Evolutionary conservation across 2,888 invertebrate genomes (phyloP), one percentile per base, ranked within the genome.

Genomic region (Tetramorium bicarinatum): DNA sequence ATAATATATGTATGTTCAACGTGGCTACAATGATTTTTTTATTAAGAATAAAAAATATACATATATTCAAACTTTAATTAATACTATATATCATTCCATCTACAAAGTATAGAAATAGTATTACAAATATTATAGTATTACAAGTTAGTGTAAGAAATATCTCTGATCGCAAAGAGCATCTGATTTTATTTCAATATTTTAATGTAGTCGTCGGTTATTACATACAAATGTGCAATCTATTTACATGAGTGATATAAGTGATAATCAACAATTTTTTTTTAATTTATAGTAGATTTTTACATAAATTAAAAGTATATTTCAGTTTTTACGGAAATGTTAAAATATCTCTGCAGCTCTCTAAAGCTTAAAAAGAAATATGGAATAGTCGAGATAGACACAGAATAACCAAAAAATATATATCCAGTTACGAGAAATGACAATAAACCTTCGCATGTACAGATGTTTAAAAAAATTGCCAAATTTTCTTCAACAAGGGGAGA

Each of bases 321-420:
- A 59, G 0, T 38, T 62, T 29, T 34, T 62, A 62, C 18, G 34
- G n/a, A 62, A 62, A 62, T 62, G n/a, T 38, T 62, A 38, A 18
- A 49, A 49, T 34, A 61, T 61, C n/a, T 38, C 61, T 62, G 61
- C 61, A 62, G n/a, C 38, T 38, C 38, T 62, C 9, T 62, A 62
- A 62, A 62, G n/a, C 6, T 13, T 41, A 21, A n/a, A 21, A 64
- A 2, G 13, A 64, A 41, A 64, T 64, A 25, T 25, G 13, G 41
- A 64, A 64, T 21, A 64, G n/a, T 11, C 34, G 34, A 21, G 18
- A 64, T 38, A n/a, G n/a, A 11, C 38, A 62, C 4, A 34, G 34
- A 34, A 18, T 9, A 34, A 62, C 1, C 0, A 59, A 59, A 8
- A 34, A 15, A 66, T 25, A 41, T 15, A 44, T 44, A 44, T 66